A percentile compares a stretch with the other conserved stretches of the same genome.
Conservation (phyloP, 2,113 vertebrate species). For the Parus major region DNA sequence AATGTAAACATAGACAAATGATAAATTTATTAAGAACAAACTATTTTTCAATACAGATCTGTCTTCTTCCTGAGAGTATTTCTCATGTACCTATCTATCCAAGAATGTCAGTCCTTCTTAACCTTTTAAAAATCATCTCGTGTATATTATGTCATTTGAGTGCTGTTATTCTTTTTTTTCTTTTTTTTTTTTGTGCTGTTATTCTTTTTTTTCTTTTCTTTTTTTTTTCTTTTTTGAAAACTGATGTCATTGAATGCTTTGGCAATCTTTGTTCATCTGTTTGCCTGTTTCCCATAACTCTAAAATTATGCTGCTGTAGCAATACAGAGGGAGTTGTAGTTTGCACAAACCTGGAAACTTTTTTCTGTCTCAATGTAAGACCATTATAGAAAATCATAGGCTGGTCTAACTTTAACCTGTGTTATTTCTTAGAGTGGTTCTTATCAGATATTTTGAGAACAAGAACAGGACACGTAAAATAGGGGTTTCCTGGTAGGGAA, state of each 20-base stretch:
- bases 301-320: background rate
- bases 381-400: background rate
- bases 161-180: background rate
- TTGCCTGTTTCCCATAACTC: background rate
- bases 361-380: background rate
- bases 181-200: background rate
- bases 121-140: background rate
- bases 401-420: background rate
- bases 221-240: background rate
- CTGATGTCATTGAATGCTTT: background rate
- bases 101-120: background rate
- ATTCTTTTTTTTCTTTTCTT: background rate
- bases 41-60: background rate
- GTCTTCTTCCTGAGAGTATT: background rate
- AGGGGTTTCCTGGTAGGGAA: background rate
- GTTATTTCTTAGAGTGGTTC: background rate
- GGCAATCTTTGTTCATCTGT: background rate
- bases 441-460: background rate
- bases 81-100: background rate
- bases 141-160: background rate
- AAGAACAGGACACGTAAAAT: background rate
- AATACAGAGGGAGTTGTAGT: background rate
- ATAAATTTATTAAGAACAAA: background rate
- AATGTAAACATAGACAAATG: background rate
- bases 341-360: background rate